Percentiles rank a stretch among this genome's conserved stretches.
Conservation (phyloP, 2,888 invertebrate genomes). For the Hoplodrina blanda region DNA sequence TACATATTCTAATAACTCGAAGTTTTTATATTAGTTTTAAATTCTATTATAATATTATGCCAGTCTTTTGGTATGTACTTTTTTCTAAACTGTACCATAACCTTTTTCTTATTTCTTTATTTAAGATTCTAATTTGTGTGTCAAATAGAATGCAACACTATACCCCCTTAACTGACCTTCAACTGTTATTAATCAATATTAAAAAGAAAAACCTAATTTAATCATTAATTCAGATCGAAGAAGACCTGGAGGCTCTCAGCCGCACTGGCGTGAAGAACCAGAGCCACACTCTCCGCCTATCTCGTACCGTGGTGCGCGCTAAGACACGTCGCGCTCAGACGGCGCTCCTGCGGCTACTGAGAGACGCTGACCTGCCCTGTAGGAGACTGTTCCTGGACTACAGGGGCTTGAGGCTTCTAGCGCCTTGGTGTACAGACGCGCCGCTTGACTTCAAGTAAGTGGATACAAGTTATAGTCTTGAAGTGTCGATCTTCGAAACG, state of each 20-base stretch:
- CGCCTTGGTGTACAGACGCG: slow-evolving; percentile 97
- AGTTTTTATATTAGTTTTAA: too few relatives aligned
- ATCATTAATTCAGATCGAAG: slow-evolving; percentile 92
- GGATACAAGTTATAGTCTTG: too few relatives aligned
- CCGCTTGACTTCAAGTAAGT: slow-evolving; percentile 87
- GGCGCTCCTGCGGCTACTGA: slow-evolving; percentile 94
- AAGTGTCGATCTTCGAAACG: too few relatives aligned
- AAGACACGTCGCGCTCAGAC: slow-evolving; percentile 95
- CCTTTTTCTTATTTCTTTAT: too few relatives aligned
- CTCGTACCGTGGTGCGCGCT: slow-evolving; percentile 97
- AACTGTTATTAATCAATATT: too few relatives aligned
- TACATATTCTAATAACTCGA: too few relatives aligned
- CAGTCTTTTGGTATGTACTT: too few relatives aligned
- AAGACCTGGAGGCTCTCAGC: slow-evolving; percentile 95
- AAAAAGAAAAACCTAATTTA: too few relatives aligned
- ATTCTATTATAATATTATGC: too few relatives aligned
- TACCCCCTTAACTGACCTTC: neutral
- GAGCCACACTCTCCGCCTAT: slow-evolving; percentile 96
- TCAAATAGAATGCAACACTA: too few relatives aligned
- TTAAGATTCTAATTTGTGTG: too few relatives aligned
- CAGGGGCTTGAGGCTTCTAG: slow-evolving; percentile 96
- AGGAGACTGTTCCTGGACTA: slow-evolving; percentile 97
- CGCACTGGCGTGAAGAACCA: slow-evolving; percentile 96
- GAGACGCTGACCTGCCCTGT: slow-evolving; percentile 95
- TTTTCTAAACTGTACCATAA: too few relatives aligned